Percentiles rank a stretch among this genome's conserved stretches.
These are phyloP conservation scores for Aegotheles bennettii DNA, from an alignment of 2,113 vertebrate genomes.

Conservation along the genomic window DNA sequence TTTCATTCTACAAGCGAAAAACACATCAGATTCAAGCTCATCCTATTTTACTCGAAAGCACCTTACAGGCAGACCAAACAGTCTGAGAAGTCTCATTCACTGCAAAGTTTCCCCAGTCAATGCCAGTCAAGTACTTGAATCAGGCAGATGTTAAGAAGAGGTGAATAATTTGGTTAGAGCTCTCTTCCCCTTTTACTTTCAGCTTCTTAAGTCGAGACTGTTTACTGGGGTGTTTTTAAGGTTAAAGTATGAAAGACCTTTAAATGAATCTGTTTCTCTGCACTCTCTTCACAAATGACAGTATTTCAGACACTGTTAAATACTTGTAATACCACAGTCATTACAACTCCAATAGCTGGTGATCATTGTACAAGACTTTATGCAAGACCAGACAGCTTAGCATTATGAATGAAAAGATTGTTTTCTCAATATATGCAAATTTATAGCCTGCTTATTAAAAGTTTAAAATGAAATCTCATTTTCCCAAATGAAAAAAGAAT, in stretches of 20 bases:
- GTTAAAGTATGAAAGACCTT: not conserved
- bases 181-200: not conserved
- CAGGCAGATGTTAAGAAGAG: not conserved
- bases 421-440: not conserved
- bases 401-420: not conserved
- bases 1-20: not conserved
- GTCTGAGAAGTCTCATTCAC: not conserved
- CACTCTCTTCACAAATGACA: not conserved
- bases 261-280: accelerated
- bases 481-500: not conserved
- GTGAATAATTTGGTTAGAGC: not conserved
- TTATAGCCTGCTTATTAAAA: not conserved
- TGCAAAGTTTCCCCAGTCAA: not conserved
- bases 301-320: not conserved
- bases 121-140: not conserved
- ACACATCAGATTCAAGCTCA: not conserved
- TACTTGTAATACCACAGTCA: not conserved
- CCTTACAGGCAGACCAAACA: not conserved
- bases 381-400: accelerated
- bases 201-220: not conserved
- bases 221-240: not conserved
- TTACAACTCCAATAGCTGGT: not conserved
- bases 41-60: not conserved
- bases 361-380: not conserved
- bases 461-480: not conserved